A percentile compares a stretch with the other conserved stretches of the same genome.
These are phyloP conservation scores for Cettia cetti DNA, from an alignment of 2,113 vertebrate species.

Conservation along the genomic window DNA sequence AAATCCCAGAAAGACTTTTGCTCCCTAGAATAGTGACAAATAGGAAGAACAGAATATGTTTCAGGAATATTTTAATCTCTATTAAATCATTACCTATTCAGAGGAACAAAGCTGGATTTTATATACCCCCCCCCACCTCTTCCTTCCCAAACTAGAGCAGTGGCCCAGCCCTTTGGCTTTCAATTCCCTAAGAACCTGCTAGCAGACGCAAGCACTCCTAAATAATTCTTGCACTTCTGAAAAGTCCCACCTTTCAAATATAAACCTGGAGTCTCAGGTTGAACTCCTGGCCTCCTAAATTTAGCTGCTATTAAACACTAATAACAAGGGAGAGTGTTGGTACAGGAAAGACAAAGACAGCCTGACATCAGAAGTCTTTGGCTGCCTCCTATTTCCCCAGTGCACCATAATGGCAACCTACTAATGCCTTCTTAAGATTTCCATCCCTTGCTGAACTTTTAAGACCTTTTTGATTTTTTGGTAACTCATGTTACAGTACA, in stretches of 20 bases:
- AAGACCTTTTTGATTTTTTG: not conserved
- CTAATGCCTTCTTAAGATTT: not conserved
- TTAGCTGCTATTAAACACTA: not conserved
- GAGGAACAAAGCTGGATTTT: not conserved
- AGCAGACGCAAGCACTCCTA: not conserved
- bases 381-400: not conserved
- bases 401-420: not conserved
- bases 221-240: not conserved
- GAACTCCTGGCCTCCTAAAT: not conserved
- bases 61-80: not conserved
- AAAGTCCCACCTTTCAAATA: not conserved
- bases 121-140: not conserved
- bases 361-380: not conserved
- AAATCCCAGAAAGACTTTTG: not conserved
- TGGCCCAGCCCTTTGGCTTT: not conserved
- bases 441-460: not conserved
- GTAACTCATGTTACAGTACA: not conserved
- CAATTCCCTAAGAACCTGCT: not conserved
- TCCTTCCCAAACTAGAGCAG: not conserved
- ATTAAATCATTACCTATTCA: not conserved
- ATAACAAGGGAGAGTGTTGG: not conserved
- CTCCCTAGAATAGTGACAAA: not conserved
- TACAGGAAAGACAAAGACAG: not conserved
- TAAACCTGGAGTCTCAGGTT: not conserved
- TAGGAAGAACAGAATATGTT: not conserved